These are phyloP conservation scores for Episyrphus balteatus DNA, from an alignment of 1,140 invertebrate genomes.

Conservation along the genomic window DNA sequence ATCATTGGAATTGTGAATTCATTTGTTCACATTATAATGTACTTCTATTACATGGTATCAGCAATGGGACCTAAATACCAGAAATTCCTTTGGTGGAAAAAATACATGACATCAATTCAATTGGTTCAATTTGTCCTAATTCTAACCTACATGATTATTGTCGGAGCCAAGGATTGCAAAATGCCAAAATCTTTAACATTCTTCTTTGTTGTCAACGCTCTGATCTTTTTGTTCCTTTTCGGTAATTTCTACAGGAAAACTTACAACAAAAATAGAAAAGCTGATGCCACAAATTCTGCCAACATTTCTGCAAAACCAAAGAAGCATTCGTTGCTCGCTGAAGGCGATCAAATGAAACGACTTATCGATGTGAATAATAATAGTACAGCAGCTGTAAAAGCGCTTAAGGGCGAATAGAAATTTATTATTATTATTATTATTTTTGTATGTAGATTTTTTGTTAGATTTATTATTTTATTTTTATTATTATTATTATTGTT, in stretches of 20 bases:
- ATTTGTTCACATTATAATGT: constrained; percentile 70
- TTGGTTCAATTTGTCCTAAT: constrained; percentile 66
- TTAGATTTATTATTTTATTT: no score
- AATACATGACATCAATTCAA: constrained; percentile 61
- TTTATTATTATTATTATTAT: not conserved
- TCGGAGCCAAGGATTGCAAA: constrained; percentile 59
- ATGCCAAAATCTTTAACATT: constrained; percentile 52
- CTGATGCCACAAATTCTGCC: constrained; percentile 7
- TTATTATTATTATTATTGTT: no score
- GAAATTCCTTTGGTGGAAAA: constrained; percentile 59
- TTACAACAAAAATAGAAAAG: constrained; percentile 42
- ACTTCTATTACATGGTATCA: constrained; percentile 62
- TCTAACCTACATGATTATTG: constrained; percentile 51
- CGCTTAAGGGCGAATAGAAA: constrained; percentile 21
- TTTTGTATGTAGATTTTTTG: not conserved
- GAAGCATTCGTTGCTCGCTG: constrained; percentile 4
- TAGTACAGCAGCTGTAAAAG: constrained; percentile 18
- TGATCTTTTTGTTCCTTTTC: constrained; percentile 73
- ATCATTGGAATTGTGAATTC: constrained; percentile 54
- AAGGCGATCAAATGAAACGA: constrained; percentile 16
- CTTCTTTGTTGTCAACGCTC: constrained; percentile 54
- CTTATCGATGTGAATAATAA: constrained; percentile 29
- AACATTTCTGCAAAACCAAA: constrained; percentile 10
- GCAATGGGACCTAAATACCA: constrained; percentile 50
- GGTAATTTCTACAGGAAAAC: constrained; percentile 74